Base-by-base conservation (phyloP, 2,797 vertebrate species). In the Sebastes flavidus region DNA sequence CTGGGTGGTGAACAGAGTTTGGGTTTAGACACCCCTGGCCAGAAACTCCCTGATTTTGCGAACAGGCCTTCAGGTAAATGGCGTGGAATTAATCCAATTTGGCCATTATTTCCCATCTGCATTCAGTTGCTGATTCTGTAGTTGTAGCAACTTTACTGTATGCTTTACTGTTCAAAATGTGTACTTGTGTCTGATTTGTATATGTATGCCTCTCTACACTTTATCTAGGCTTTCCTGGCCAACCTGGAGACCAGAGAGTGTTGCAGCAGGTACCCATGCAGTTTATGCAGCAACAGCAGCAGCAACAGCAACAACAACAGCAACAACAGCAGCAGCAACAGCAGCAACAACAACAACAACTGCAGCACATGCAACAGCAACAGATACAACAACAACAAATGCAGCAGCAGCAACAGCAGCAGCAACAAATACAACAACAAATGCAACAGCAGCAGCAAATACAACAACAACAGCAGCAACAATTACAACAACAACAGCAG, bases 181-280 rank as follows among this genome's bases (percentile, higher is more conserved):
- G 1, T 29, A 13, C 1, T 12, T 58, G 1, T 56, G 1, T 65
- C 4, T 34, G 9, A 49, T 68, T 75, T 72, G 3, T 54, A 9
- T 30, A 4, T 20, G 2, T 61, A 2, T 67, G 1, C 22, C 29
- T 77, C 13, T 81, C 29, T 87, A 60, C 88, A 24, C 4, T 90
- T 69, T 20, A 30, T 82, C 52, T 87, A 99, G 98, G 97, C 76
- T 98, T 97, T 90, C 93, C 97, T 83, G 94, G 96, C 82, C 98
- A 98, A 84, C 90, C 97, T 68, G 97, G 96, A 91, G 98, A 99
- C 88, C 98, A 99, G 92, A 97, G 99, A 85, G 95, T 97, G 59
- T 94, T 99, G 77, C 98, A 99, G 84, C 98, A 99, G 93, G 97
- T 99, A 88, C 97, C 97, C 32, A 95, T 98, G 94, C 98, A 98